A percentile compares a stretch with the other conserved stretches of the same genome.
Conservation (phyloP, 2,888 invertebrate genomes). For the Drosophila nr. medialis region DNA sequence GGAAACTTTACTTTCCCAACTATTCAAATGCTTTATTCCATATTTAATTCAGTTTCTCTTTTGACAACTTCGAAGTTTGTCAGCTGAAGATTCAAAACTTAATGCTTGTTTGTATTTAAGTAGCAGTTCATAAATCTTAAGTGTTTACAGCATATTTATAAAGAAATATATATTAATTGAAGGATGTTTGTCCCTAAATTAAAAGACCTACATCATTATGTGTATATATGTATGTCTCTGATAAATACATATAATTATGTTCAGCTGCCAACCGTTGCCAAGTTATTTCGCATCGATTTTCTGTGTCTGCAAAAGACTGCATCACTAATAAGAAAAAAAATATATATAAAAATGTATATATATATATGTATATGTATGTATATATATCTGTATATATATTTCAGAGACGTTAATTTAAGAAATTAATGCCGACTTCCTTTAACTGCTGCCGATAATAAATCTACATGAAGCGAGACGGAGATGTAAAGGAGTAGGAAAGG, state of each 20-base stretch:
- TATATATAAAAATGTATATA: neutral
- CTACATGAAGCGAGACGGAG: conserved; percentile 34
- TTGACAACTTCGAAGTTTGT: neutral
- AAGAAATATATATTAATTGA: neutral
- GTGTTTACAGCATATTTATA: neutral
- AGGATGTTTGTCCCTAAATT: neutral
- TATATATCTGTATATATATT: conserved; percentile 6
- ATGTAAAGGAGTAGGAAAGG: neutral
- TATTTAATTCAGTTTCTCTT: neutral
- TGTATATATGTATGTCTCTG: conserved; percentile 3
- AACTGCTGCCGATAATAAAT: conserved; percentile 61
- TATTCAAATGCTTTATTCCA: neutral
- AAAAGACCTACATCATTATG: conserved; percentile 32
- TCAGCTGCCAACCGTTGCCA: conserved; percentile 34
- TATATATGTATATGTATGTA: neutral
- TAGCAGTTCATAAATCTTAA: neutral
- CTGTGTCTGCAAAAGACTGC: conserved; percentile 11
- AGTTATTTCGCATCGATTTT: conserved; percentile 51
- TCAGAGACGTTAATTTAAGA: conserved; percentile 63
- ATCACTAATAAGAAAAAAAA: conserved; percentile 1
- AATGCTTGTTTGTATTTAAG: neutral
- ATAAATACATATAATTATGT: conserved; percentile 54
- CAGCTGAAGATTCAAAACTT: neutral
- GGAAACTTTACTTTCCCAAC: neutral
- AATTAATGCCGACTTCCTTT: conserved; percentile 69